These are phyloP conservation scores for Nephrotoma guestfalica DNA, from an alignment of 2,888 invertebrate genomes.

Conservation along the genomic window DNA sequence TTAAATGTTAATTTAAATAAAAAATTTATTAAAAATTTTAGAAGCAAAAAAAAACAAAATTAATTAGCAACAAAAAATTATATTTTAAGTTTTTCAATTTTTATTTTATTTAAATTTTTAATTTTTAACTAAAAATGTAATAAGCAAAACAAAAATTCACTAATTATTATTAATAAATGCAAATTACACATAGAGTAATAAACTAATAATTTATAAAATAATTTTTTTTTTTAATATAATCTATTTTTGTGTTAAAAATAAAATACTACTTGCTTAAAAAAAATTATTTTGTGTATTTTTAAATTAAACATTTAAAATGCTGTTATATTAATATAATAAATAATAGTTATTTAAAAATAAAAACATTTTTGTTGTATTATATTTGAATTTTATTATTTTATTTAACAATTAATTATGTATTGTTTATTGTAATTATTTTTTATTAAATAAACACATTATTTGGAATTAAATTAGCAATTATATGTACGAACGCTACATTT, in stretches of 20 bases:
- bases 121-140: slow-evolving; percentile 4
- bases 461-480: neutral
- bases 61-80: slow-evolving; percentile 11
- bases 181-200: neutral
- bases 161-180: neutral
- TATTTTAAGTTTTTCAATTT: slow-evolving; percentile 8
- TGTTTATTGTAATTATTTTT: neutral
- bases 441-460: neutral
- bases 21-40: neutral
- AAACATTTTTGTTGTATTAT: neutral
- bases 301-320: neutral
- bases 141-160: neutral
- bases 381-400: neutral
- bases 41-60: slow-evolving; percentile 17
- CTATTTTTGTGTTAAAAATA: neutral
- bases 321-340: neutral
- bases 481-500: neutral
- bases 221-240: neutral
- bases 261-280: neutral
- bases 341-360: neutral
- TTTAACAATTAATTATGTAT: neutral
- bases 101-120: neutral
- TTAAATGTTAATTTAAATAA: slow-evolving; percentile 23
- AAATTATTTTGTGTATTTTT: neutral
- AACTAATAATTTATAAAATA: neutral